A percentile compares a stretch with the other conserved stretches of the same genome.
phyloP scores from a whole-genome alignment of 2,888 invertebrate species.

The Arenicola marina region DNA sequence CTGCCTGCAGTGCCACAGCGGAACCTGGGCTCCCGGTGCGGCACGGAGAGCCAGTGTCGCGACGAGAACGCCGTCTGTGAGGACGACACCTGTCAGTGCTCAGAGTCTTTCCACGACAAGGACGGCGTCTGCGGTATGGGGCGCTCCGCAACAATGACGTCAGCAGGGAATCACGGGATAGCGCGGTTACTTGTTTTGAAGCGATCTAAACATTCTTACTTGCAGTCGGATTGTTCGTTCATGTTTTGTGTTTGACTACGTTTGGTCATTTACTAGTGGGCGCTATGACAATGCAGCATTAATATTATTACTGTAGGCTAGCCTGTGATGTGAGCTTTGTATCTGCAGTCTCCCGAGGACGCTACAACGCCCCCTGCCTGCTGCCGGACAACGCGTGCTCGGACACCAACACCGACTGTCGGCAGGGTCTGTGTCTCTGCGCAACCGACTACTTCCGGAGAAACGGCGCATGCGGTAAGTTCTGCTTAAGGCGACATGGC shows the following conservation, averaged over 20 bases:
- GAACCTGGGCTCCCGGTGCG: slow-evolving; percentile 23
- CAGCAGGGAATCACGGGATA: no score
- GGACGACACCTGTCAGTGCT: slow-evolving; percentile 20
- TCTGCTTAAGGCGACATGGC: no score
- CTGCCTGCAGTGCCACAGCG: slow-evolving; percentile 21
- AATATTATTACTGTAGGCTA: no score
- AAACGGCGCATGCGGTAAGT: slow-evolving; percentile 25
- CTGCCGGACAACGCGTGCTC: slow-evolving; percentile 23
- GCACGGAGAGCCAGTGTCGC: slow-evolving; percentile 14
- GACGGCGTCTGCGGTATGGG: slow-evolving; percentile 28
- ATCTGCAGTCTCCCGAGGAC: slow-evolving; percentile 24
- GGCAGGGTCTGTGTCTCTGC: slow-evolving; percentile 26
- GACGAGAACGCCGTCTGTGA: slow-evolving; percentile 26
- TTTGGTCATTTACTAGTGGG: background rate
- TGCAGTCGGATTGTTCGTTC: background rate
- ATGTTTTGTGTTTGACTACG: background rate
- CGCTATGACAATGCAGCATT: background rate
- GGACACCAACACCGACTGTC: slow-evolving; percentile 29
- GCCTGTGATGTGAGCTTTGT: no score
- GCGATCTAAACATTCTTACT: no score
- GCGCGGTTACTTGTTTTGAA: no score
- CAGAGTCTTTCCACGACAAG: slow-evolving; percentile 20
- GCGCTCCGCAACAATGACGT: no score
- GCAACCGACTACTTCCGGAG: slow-evolving; percentile 20
- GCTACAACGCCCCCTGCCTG: slow-evolving; percentile 29